phyloP scores from a whole-genome alignment of 2,888 invertebrate species.

The Plemyria rubiginata region DNA sequence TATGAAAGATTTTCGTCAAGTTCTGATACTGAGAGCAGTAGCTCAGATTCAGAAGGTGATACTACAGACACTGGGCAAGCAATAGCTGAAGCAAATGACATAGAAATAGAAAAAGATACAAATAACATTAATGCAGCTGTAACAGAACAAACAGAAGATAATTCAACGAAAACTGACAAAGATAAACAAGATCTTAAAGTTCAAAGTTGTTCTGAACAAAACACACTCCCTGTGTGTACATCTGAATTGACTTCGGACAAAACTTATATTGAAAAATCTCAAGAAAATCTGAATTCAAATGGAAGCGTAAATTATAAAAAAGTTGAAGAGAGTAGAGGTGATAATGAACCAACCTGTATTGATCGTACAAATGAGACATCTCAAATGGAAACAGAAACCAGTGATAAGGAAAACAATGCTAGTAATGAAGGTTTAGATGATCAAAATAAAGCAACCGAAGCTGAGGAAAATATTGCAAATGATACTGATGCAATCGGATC shows the following conservation, averaged over 20 bases:
- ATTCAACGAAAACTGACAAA: neutral
- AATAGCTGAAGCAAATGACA: neutral
- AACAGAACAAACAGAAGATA: neutral
- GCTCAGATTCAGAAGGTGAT: constrained; percentile 47
- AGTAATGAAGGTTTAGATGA: neutral
- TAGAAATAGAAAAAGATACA: neutral
- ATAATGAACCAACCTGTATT: neutral
- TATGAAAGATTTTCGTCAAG: constrained; percentile 53
- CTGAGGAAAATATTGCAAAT: constrained; percentile 4
- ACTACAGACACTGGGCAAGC: neutral
- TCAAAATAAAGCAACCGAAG: neutral
- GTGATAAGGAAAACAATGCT: neutral
- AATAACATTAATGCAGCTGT: neutral
- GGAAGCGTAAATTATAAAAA: constrained; percentile 1
- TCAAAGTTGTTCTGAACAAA: constrained; percentile 4
- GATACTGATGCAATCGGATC: neutral
- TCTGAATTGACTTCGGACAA: neutral
- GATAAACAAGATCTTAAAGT: neutral
- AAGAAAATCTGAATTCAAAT: neutral
- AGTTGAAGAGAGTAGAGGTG: neutral
- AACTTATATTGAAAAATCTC: neutral
- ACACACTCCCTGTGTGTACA: neutral
- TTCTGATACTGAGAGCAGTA: constrained; percentile 44
- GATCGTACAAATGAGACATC: neutral
- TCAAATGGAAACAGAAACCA: neutral